Evolutionary conservation across 2,888 invertebrate genomes (phyloP), one percentile per base, ranked within the genome.

Genomic region (Glaucopsyche alexis): DNA sequence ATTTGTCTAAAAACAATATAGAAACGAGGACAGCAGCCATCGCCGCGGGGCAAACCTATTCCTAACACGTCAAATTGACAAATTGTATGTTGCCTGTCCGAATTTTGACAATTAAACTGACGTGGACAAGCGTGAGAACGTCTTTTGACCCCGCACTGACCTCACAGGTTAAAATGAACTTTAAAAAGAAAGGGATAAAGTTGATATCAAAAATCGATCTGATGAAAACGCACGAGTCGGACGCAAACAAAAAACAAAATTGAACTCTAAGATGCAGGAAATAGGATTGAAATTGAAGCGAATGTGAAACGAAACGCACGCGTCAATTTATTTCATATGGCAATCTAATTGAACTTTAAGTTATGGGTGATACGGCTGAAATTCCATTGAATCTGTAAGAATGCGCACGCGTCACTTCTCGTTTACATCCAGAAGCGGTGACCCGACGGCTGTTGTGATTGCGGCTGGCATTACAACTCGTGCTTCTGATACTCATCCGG

Each of bases 361-460:
- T 11, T 9, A 9, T 65, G 38, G 40, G 11, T 11, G 0, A 72
- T 76, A 77, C 38, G 73, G 76, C 74, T 75, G 60, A 64, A 72
- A 71, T 45, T 76, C 60, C 66, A 40, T 73, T 74, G 72, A 80
- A 79, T 80, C 75, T 73, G 76, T 81, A 78, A 78, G 79, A 87
- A 87, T 80, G 84, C 86, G 85, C 84, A 72, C 86, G 82, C 86
- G 91, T 91, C 91, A 85, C 85, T 84, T 82, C 85, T 84, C 83
- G 85, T 92, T 91, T 91, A 83, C 84, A 85, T 86, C 87, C 88
- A 82, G 90, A 91, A 89, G 91, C 91, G 83, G 82, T 90, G 92
- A 92, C 91, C 92, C 88, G 90, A 85, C 82, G 80, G 85, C 86
- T 90, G 90, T 91, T 92, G 90, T 91, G 92, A 93, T 93, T 92